A percentile compares a stretch with the other conserved stretches of the same genome.
These are phyloP conservation scores for Drosophila anomalipes DNA, from an alignment of 2,888 invertebrate genomes.

Conservation along the genomic window DNA sequence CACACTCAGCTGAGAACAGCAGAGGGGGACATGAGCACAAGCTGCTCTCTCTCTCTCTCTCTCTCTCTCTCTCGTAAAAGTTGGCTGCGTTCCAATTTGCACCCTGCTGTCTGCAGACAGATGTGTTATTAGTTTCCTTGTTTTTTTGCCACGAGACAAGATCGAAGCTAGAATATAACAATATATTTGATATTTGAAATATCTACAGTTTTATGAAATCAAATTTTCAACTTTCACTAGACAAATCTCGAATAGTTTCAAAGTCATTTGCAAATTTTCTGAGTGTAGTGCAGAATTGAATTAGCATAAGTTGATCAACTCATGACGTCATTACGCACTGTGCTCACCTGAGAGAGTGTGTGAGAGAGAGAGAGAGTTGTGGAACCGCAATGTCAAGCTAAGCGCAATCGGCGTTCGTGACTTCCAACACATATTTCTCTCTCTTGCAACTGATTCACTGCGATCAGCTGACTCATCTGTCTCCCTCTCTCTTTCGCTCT, in stretches of 20 bases:
- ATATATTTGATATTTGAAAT: background rate
- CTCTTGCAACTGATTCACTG: conserved; percentile 33
- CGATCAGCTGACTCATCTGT: background rate
- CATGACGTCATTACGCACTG: conserved; percentile 26
- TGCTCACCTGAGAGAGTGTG: background rate
- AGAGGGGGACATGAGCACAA: background rate
- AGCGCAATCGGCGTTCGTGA: conserved; percentile 42
- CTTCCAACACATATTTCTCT: conserved; percentile 24
- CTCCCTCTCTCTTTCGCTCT: background rate
- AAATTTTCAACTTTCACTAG: background rate
- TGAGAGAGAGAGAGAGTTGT: background rate
- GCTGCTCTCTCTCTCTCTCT: background rate
- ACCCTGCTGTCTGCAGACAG: background rate
- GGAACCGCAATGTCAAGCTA: background rate
- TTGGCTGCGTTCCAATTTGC: background rate
- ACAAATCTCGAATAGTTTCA: background rate
- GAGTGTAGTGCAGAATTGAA: conserved; percentile 20
- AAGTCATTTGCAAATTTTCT: conserved; percentile 3
- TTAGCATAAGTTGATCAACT: conserved; percentile 22
- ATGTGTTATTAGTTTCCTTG: background rate
- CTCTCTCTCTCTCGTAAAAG: background rate
- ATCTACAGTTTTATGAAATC: background rate
- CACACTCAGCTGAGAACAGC: conserved; percentile 31
- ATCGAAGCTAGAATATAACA: background rate
- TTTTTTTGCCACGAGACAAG: background rate